A percentile compares a stretch with the other conserved stretches of the same genome.
phyloP scores from a whole-genome alignment of 2,797 vertebrate genomes.

The Enteromius mattozi region DNA sequence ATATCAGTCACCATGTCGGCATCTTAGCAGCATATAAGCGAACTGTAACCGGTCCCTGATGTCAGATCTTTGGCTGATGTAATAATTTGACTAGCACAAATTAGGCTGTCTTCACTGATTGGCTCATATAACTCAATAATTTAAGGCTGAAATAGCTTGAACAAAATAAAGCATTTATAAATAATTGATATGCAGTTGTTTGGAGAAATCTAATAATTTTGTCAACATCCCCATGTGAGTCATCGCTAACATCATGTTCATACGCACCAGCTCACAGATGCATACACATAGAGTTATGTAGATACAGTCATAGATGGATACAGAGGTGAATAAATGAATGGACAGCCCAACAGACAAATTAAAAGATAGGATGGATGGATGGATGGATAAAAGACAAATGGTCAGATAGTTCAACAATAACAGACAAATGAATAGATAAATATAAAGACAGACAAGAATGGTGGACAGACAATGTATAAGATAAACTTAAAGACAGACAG shows the following conservation, averaged over 20 bases:
- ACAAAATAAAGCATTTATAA: constrained; percentile 20
- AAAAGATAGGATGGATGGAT: background rate
- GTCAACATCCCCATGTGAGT: background rate
- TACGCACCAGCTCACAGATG: background rate
- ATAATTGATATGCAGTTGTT: constrained; percentile 19
- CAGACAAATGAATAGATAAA: background rate
- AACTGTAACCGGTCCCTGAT: constrained; percentile 27
- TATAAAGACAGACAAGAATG: background rate
- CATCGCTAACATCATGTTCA: background rate
- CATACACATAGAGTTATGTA: background rate
- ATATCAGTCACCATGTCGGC: constrained; percentile 15
- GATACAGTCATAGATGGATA: background rate
- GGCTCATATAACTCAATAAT: background rate
- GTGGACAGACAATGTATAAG: too few relatives aligned
- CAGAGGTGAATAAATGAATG: background rate
- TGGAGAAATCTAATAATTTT: constrained; percentile 4
- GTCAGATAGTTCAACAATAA: background rate
- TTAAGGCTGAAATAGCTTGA: constrained; percentile 17
- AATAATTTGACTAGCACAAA: constrained; percentile 10
- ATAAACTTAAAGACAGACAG: too few relatives aligned
- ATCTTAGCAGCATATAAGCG: background rate
- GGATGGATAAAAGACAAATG: background rate
- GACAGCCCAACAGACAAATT: background rate
- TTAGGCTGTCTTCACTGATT: background rate
- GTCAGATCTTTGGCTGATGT: constrained; percentile 27